These are phyloP conservation scores for Gobius niger DNA, from an alignment of 2,113 vertebrate species.

Conservation along the genomic window DNA sequence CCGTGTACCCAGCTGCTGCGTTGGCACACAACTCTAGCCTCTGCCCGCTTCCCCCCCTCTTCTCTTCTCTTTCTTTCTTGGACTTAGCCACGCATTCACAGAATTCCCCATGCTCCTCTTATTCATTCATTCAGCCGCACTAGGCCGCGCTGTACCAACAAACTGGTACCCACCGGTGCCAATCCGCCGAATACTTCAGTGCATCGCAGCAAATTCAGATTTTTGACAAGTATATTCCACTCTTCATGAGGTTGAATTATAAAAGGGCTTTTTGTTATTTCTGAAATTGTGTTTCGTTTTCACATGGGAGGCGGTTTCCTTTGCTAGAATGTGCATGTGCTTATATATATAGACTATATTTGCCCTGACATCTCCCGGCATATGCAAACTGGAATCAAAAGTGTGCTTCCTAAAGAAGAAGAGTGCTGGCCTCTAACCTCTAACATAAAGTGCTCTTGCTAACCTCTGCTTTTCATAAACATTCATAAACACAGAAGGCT, in stretches of 20 bases:
- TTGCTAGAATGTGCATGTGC: neutral
- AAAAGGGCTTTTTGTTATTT: constrained; percentile 17
- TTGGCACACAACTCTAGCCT: constrained; percentile 58
- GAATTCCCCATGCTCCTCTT: constrained; percentile 72
- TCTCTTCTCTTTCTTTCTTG: constrained; percentile 39
- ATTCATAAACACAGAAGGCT: constrained; percentile 39
- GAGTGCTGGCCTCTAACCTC: constrained; percentile 22
- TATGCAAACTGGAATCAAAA: constrained; percentile 2
- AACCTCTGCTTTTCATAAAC: constrained; percentile 11
- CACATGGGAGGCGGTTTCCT: constrained; percentile 8
- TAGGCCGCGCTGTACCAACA: constrained; percentile 55
- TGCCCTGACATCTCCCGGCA: constrained; percentile 19
- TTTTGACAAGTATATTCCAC: constrained; percentile 42
- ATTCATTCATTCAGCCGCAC: constrained; percentile 59
- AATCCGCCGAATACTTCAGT: constrained; percentile 26
- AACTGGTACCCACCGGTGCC: constrained; percentile 44
- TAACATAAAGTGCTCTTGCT: constrained; percentile 13
- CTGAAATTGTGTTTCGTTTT: neutral
- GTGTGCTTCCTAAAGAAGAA: constrained; percentile 8
- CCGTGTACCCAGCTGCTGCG: constrained; percentile 73
- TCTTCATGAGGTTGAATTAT: constrained; percentile 2
- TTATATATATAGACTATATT: neutral
- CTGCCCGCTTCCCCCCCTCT: constrained; percentile 29
- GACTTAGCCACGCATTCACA: constrained; percentile 67
- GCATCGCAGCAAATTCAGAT: constrained; percentile 50